Conservation (phyloP, 2,113 vertebrate species). For the Chunga burmeisteri region DNA sequence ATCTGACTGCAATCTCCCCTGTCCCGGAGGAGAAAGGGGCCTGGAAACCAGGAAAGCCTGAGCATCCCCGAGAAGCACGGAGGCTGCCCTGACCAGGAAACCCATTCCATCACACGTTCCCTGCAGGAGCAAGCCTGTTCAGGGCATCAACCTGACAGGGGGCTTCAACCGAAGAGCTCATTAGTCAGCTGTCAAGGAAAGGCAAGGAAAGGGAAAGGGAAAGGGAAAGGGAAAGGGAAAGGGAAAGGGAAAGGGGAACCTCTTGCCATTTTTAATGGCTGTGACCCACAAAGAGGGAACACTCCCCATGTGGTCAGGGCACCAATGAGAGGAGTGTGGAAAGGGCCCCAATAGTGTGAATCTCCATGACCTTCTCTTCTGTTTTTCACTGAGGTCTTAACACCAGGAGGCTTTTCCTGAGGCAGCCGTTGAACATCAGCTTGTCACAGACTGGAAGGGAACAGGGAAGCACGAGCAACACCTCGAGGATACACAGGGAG, state of each 20-base stretch:
- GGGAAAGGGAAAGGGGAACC: background rate
- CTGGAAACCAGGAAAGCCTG: background rate
- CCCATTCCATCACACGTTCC: background rate
- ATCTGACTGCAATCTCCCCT: background rate
- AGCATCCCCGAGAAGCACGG: background rate
- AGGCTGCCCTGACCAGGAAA: background rate
- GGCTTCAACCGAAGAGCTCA: background rate
- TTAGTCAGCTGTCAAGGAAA: background rate
- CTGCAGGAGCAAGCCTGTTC: background rate
- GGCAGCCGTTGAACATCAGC: background rate
- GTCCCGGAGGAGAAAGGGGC: background rate
- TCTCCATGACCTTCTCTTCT: background rate
- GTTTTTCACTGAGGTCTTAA: background rate
- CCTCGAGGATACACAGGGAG: background rate
- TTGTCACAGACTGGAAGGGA: background rate
- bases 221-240: background rate
- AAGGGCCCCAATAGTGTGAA: background rate
- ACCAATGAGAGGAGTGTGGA: background rate
- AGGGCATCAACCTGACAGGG: background rate
- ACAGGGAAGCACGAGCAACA: background rate
- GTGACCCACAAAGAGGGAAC: background rate
- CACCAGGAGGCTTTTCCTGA: background rate
- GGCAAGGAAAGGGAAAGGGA: background rate
- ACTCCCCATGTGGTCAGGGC: fast-evolving
- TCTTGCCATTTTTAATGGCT: background rate